A percentile compares a stretch with the other conserved stretches of the same genome.
phyloP scores from a whole-genome alignment of 2,797 vertebrate genomes.

The Mormyrus hasselquistii region DNA sequence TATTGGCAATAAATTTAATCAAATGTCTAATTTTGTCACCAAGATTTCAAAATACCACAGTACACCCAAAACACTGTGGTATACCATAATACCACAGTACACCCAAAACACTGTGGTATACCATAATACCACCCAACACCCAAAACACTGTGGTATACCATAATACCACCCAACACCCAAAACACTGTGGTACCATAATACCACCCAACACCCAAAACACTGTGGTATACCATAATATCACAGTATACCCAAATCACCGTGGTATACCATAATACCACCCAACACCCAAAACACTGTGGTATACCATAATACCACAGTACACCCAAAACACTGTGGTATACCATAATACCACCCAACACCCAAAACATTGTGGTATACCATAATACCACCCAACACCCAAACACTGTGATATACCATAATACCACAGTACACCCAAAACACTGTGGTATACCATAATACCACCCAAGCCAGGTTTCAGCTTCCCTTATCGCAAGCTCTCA shows the following conservation, averaged over 20 bases:
- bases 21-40: neutral
- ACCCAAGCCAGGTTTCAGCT: neutral
- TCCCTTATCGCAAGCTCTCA: constrained; percentile 18
- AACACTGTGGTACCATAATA: no score
- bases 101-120: no score
- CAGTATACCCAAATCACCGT: neutral
- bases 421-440: neutral
- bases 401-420: neutral
- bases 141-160: no score
- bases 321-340: no score
- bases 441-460: neutral
- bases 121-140: no score
- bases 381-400: neutral
- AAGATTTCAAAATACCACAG: neutral
- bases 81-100: no score
- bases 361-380: no score
- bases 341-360: no score
- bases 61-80: neutral
- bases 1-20: neutral
- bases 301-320: neutral
- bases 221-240: neutral
- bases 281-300: neutral
- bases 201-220: no score
- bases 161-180: no score
- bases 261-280: neutral